These are phyloP conservation scores for Hiodon alosoides DNA, from an alignment of 2,113 vertebrate species.

Conservation along the genomic window DNA sequence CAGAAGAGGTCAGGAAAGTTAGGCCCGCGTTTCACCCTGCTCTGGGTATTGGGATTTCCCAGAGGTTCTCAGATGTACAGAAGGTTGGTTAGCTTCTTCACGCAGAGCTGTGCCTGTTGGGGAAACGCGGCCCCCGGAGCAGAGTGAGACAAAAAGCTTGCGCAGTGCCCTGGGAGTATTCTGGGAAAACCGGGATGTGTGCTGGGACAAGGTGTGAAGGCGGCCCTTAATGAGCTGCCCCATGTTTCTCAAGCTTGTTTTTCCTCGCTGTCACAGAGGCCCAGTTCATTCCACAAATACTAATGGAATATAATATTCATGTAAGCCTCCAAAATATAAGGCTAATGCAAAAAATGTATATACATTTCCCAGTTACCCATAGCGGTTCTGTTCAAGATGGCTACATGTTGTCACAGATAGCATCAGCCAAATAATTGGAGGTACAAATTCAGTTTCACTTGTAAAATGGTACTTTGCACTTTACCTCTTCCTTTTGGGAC, in stretches of 20 bases:
- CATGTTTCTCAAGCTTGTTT: constrained; percentile 30
- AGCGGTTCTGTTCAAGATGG: too few species aligned
- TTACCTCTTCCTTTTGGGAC: too few species aligned
- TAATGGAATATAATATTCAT: background rate
- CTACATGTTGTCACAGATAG: too few species aligned
- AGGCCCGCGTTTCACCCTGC: constrained; percentile 93
- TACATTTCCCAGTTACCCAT: too few species aligned
- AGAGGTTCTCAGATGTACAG: constrained; percentile 83
- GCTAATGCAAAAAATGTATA: too few species aligned
- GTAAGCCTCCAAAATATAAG: too few species aligned
- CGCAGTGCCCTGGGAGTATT: constrained; percentile 19
- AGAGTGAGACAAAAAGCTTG: constrained; percentile 32
- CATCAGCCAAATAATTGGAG: too few species aligned
- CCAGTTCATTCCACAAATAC: background rate
- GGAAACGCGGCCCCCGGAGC: constrained; percentile 49
- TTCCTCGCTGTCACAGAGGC: background rate
- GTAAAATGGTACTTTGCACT: too few species aligned
- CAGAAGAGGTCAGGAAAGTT: constrained; percentile 98
- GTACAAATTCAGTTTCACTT: too few species aligned
- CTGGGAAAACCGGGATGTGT: constrained; percentile 11
- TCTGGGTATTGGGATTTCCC: constrained; percentile 96
- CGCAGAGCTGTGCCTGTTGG: constrained; percentile 54
- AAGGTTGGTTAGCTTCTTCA: constrained; percentile 72
- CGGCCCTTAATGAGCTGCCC: constrained; percentile 44
- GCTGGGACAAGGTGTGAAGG: constrained; percentile 36